phyloP scores from a whole-genome alignment of 2,797 vertebrate species.

The Pipistrellus pipistrellus region DNA sequence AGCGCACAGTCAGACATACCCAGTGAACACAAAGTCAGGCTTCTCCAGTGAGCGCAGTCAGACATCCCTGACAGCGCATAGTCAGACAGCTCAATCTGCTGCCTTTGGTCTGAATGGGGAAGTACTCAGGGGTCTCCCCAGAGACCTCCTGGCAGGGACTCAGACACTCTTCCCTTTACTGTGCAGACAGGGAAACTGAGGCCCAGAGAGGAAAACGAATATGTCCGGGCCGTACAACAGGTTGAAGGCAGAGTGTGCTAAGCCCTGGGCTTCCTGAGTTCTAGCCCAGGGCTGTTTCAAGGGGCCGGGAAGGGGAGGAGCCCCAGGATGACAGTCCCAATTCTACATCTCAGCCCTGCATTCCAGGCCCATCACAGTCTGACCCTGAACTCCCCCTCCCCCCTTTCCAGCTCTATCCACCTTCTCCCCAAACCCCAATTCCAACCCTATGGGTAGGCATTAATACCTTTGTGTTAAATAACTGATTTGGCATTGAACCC shows the following conservation, averaged over 20 bases:
- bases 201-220: background rate
- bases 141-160: background rate
- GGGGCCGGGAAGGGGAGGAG: background rate
- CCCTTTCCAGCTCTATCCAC: background rate
- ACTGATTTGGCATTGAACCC: background rate
- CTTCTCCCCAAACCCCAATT: background rate
- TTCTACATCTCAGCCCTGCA: background rate
- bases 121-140: too few species aligned
- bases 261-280: background rate
- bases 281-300: background rate
- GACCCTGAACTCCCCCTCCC: background rate
- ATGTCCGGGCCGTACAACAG: fast-evolving
- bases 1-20: background rate
- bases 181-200: background rate
- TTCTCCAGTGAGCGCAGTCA: background rate
- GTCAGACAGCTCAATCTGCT: background rate
- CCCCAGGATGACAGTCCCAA: background rate
- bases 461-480: background rate
- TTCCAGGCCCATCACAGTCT: background rate
- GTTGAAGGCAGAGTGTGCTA: background rate
- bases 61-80: background rate
- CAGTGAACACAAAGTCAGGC: background rate
- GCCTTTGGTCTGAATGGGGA: background rate
- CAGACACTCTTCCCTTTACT: background rate
- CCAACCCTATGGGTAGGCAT: background rate